These are phyloP conservation scores for Brevimyrus niger DNA, from an alignment of 2,113 vertebrate species.

Conservation along the genomic window DNA sequence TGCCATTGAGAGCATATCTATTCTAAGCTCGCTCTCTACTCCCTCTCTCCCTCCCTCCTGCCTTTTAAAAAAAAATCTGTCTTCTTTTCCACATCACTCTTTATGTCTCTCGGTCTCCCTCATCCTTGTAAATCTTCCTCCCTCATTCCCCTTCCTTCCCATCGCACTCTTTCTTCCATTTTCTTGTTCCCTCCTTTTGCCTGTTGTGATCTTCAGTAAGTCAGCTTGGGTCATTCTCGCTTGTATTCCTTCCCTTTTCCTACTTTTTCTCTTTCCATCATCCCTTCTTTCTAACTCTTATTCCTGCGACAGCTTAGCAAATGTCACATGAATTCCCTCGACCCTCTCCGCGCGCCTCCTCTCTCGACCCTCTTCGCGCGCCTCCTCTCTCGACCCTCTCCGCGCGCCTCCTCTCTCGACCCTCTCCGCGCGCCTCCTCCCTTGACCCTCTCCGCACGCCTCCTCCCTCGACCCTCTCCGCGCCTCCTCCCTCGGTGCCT, in stretches of 20 bases:
- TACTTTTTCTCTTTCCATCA: constrained; percentile 31
- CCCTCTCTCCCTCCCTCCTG: background rate
- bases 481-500: constrained; percentile 7
- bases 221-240: constrained; percentile 41
- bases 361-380: constrained; percentile 32
- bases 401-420: too few relatives aligned
- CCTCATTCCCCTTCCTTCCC: constrained; percentile 46
- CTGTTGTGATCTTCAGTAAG: constrained; percentile 19
- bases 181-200: constrained; percentile 32
- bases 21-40: constrained; percentile 52
- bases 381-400: background rate
- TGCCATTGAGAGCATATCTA: constrained; percentile 65
- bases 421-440: too few relatives aligned
- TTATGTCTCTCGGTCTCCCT: constrained; percentile 29
- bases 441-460: too few relatives aligned
- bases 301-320: constrained; percentile 30
- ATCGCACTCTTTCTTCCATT: constrained; percentile 43
- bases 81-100: constrained; percentile 30
- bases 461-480: constrained; percentile 30
- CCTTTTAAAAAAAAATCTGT: constrained; percentile 42
- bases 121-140: constrained; percentile 51
- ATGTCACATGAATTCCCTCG: constrained; percentile 25
- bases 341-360: constrained; percentile 39
- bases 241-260: constrained; percentile 25
- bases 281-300: background rate